phyloP scores from a whole-genome alignment of 2,797 vertebrate genomes.

The Miichthys miiuy region DNA sequence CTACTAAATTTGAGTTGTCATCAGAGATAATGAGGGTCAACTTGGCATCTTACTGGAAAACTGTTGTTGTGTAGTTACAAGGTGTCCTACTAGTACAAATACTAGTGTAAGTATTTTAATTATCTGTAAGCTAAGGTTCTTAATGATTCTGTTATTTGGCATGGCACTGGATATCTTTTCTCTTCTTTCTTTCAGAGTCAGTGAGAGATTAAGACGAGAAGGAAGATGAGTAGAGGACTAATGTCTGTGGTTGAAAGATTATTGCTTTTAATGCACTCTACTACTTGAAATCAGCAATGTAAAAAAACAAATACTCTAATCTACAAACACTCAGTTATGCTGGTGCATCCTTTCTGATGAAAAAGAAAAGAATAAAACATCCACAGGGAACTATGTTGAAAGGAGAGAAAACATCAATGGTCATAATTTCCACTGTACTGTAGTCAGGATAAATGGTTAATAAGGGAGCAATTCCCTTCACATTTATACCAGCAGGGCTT shows the following conservation, averaged over 20 bases:
- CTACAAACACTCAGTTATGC: background rate
- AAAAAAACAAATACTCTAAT: slow-evolving; percentile 15
- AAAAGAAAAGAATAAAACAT: background rate
- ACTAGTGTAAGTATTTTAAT: background rate
- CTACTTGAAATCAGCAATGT: background rate
- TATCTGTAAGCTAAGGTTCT: background rate
- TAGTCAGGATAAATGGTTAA: slow-evolving; percentile 32
- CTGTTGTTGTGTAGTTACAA: background rate
- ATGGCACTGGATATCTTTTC: background rate
- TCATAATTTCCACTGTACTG: slow-evolving; percentile 24
- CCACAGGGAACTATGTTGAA: slow-evolving; percentile 33
- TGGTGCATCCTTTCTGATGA: background rate
- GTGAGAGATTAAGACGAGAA: background rate
- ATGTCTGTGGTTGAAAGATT: background rate
- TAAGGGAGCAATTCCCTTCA: slow-evolving; percentile 41
- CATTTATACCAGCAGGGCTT: slow-evolving; percentile 49
- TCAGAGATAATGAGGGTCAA: background rate
- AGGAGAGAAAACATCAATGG: slow-evolving; percentile 21
- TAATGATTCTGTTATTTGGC: background rate
- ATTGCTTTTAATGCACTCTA: background rate
- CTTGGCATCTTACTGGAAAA: background rate
- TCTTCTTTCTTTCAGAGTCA: background rate
- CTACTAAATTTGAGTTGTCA: background rate
- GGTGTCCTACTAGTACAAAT: too few relatives aligned
- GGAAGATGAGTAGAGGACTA: background rate